Evolutionary conservation across 2,113 vertebrate genomes (phyloP).

Genomic region (Crocuta crocuta): DNA sequence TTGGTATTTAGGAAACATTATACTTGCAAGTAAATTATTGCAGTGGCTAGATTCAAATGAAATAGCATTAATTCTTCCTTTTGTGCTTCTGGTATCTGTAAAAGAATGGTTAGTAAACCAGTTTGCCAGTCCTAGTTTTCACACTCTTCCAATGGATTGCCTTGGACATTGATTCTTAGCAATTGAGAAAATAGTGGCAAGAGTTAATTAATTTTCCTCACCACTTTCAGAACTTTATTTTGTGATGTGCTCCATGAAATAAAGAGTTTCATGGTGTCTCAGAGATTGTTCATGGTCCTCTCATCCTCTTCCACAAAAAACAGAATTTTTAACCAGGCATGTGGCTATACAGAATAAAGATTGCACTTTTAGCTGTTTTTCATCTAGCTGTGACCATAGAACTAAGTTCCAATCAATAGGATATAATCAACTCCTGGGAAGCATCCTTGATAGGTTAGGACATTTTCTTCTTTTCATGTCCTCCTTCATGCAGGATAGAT

Average conservation of each 20-base stretch:
- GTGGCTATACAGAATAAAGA: neutral
- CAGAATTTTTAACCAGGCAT: neutral
- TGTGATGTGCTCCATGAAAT: neutral
- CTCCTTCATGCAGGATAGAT: neutral
- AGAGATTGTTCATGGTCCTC: neutral
- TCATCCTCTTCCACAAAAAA: neutral
- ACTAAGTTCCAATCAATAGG: neutral
- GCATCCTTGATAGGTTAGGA: neutral
- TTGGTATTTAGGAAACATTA: neutral
- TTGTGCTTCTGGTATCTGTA: neutral
- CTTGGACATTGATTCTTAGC: neutral
- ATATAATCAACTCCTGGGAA: neutral
- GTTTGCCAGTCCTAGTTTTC: neutral
- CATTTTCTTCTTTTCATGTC: neutral
- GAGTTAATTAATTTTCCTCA: neutral
- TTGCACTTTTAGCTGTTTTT: neutral
- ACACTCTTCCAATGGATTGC: neutral
- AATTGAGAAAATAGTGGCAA: neutral
- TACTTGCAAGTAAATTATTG: neutral
- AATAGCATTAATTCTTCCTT: neutral
- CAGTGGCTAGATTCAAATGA: neutral
- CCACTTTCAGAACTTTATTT: neutral
- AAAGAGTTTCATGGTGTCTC: neutral
- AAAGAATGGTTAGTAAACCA: neutral
- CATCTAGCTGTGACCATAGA: neutral